Evolutionary conservation across 2,113 vertebrate species (phyloP), one percentile per base, ranked within the genome.

Genomic region (Hemichromis elongatus): DNA sequence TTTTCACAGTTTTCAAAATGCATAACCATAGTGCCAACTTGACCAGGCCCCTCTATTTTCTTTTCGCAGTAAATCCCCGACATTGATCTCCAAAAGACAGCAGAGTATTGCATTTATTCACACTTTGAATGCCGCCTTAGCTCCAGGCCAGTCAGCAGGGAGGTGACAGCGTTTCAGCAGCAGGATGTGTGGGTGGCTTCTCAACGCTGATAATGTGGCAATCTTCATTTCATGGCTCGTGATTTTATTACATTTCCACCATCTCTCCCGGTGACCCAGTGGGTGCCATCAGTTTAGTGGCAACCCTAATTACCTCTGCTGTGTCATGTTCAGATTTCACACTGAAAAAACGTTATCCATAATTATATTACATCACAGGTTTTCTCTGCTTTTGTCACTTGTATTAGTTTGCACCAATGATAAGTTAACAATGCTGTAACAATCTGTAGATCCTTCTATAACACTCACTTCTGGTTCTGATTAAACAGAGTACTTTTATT

Each of bases 191-290:
- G 84, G 73, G 85, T 30, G 82, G 83, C 77, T 87, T 84, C 79
- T 66, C 30, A 84, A 61, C n/a, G 45, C 54, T 86, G 86, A 91
- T 88, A 87, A 95, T 90, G 87, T 90, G 81, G 86, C 85, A 84
- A 85, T 94, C 89, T 92, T 94, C 57, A 84, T 95, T 94, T 94
- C 90, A 93, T 89, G 94, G 83, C 61, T 83, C 4, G 21, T 94
- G 80, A 90, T 88, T 94, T 94, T 91, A 94, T 93, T 92, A 85
- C 55, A 21, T 82, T 89, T 86, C 80, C 82, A 73, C 85, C 57
- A 50, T 88, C 73, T 91, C 73, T 80, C 21, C 52, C 18, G 33
- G 57, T 55, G 8, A 77, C 56, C 86, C 24, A 59, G 30, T 2
- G 13, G n/a, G 79, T 78, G 37, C 73, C 53, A 14, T 81, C 37